phyloP scores from a whole-genome alignment of 2,888 invertebrate genomes.

The Sturmia bella region DNA sequence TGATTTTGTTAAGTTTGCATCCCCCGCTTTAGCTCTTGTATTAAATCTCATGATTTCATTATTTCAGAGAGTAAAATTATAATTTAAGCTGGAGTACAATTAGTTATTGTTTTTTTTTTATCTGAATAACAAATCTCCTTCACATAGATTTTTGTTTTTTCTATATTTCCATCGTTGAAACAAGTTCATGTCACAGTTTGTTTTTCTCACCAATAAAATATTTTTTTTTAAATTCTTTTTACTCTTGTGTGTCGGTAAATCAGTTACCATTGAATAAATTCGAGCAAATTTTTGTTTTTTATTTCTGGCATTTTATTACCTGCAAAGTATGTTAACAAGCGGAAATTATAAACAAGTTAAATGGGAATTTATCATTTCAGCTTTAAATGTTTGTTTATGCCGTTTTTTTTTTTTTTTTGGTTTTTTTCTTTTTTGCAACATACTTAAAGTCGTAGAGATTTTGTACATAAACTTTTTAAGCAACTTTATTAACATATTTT shows the following conservation, averaged over 20 bases:
- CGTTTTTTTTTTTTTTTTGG: background rate
- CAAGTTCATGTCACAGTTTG: too few relatives aligned
- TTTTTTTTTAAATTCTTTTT: too few relatives aligned
- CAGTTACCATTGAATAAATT: conserved; percentile 63
- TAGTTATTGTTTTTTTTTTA: too few relatives aligned
- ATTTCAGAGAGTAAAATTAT: too few relatives aligned
- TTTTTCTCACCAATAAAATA: too few relatives aligned
- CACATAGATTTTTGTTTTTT: background rate
- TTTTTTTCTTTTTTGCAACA: conserved; percentile 22
- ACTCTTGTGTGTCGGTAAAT: conserved; percentile 32
- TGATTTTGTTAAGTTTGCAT: too few relatives aligned
- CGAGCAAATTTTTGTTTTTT: conserved; percentile 41
- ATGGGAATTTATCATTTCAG: conserved; percentile 62
- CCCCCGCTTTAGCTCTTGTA: too few relatives aligned
- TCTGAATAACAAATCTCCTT: background rate
- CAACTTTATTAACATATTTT: conserved; percentile 62
- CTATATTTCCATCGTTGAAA: too few relatives aligned
- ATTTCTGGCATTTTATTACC: conserved; percentile 21
- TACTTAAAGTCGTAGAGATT: background rate
- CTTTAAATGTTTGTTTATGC: conserved; percentile 22
- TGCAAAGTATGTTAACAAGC: conserved; percentile 67
- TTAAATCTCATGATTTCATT: too few relatives aligned
- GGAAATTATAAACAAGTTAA: conserved; percentile 66
- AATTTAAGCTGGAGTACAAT: too few relatives aligned
- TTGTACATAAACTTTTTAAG: conserved; percentile 41